These are phyloP conservation scores for Pantherophis vulpinus DNA, from an alignment of 2,797 vertebrate genomes.

Conservation along the genomic window DNA sequence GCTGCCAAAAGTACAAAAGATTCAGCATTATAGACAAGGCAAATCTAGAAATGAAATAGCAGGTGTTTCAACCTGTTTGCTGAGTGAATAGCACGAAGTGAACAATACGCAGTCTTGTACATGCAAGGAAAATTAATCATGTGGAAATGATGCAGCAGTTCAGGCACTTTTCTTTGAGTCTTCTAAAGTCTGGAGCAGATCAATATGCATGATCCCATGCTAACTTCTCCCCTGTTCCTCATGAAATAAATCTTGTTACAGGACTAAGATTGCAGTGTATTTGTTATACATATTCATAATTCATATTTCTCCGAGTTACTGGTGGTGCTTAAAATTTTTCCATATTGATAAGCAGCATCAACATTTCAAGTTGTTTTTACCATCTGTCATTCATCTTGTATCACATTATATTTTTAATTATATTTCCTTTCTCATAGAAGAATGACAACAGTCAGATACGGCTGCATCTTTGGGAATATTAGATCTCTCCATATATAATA, in stretches of 20 bases:
- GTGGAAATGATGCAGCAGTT: neutral
- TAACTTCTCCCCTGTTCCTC: neutral
- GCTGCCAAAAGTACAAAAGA: neutral
- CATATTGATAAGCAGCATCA: conserved; percentile 9
- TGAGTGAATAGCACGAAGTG: neutral
- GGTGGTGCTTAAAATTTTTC: neutral
- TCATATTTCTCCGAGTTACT: neutral
- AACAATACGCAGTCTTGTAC: neutral
- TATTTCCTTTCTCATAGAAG: neutral
- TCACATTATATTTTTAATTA: conserved; percentile 1
- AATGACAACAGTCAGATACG: neutral
- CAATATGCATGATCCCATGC: neutral
- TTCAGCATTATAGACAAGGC: neutral
- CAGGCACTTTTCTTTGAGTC: neutral
- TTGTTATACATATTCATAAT: neutral
- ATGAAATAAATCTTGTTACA: neutral
- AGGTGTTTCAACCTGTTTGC: neutral
- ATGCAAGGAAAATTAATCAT: neutral
- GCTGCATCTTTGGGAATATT: neutral
- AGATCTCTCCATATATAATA: neutral
- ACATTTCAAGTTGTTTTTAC: neutral
- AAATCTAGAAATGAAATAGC: neutral
- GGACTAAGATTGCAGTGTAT: neutral
- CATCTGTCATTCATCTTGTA: neutral
- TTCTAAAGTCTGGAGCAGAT: neutral